phyloP scores from a whole-genome alignment of 2,888 invertebrate genomes.

The Nematopogon swammerdamellus region DNA sequence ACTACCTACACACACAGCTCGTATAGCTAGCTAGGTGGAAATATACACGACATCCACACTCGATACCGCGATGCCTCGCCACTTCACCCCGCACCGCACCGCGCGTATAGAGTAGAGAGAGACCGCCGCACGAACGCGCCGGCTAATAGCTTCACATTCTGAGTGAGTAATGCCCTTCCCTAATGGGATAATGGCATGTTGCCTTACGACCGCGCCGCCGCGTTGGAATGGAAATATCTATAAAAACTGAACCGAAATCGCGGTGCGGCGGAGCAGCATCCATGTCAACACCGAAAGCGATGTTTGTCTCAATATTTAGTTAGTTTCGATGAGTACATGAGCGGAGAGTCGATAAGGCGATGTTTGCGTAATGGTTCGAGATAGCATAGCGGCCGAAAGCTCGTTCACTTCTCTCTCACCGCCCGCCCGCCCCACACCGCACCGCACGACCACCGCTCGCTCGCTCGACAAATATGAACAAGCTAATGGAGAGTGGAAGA shows the following conservation, averaged over 20 bases:
- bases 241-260: constrained; percentile 36
- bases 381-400: too few species aligned
- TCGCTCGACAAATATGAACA: neutral
- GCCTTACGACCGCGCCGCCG: constrained; percentile 18
- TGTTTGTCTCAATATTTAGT: constrained; percentile 44
- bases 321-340: constrained; percentile 9
- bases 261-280: too few species aligned
- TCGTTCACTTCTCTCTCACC: too few species aligned
- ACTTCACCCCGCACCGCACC: too few species aligned
- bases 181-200: constrained; percentile 47
- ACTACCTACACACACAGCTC: neutral
- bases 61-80: too few species aligned
- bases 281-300: constrained; percentile 33
- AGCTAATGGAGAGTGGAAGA: neutral
- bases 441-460: too few species aligned
- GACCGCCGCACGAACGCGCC: constrained; percentile 11
- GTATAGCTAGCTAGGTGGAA: too few species aligned
- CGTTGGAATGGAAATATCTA: constrained; percentile 48
- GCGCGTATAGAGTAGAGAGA: too few species aligned
- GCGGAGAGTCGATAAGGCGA: constrained; percentile 31
- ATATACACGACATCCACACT: too few species aligned
- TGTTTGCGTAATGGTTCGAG: constrained; percentile 14
- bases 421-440: too few species aligned
- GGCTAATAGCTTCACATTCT: constrained; percentile 39
- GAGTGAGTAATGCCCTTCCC: constrained; percentile 43